These are phyloP conservation scores for Metridium senile DNA, from an alignment of 92 coral and sea anemone species.

Conservation along the genomic window DNA sequence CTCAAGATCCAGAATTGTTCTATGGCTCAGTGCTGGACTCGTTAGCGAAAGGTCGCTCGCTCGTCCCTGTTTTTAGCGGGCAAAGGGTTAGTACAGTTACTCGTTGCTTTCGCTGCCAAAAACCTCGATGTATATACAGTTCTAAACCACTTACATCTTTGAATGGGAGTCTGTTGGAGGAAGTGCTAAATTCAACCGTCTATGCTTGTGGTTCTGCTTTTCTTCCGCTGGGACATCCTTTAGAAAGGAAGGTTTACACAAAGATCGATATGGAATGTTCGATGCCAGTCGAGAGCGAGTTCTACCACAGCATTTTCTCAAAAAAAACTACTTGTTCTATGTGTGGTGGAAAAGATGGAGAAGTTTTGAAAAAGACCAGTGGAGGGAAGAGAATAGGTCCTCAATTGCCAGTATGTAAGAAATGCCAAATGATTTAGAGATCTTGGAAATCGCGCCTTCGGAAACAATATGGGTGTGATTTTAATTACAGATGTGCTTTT, in stretches of 20 bases:
- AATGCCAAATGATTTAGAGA: conserved; percentile 4
- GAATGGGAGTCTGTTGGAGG: conserved; percentile 43
- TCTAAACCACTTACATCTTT: conserved; percentile 47
- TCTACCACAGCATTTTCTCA: conserved; percentile 13
- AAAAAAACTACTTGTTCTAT: not conserved
- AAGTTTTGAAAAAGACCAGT: not conserved
- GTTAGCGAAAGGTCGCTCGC: not conserved
- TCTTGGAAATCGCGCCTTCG: too few relatives aligned
- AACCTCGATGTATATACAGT: conserved; percentile 76
- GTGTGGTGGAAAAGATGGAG: conserved; percentile 28
- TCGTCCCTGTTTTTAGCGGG: conserved; percentile 56
- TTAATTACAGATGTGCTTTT: too few relatives aligned
- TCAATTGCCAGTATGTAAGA: conserved; percentile 19
- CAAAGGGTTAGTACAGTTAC: conserved; percentile 49
- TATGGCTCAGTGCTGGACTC: not conserved
- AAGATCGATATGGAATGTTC: conserved; percentile 33
- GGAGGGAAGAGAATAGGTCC: conserved; percentile 5
- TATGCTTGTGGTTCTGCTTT: conserved; percentile 64
- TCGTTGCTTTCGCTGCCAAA: conserved; percentile 68
- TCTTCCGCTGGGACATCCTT: conserved; percentile 54
- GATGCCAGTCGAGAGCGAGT: conserved; percentile 26
- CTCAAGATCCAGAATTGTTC: conserved; percentile 1
- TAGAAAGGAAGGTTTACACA: conserved; percentile 53
- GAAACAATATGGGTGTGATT: too few relatives aligned
- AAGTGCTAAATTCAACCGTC: conserved; percentile 40